These are phyloP conservation scores for Octonoba sinensis DNA, from an alignment of 2,888 invertebrate genomes.

Conservation along the genomic window DNA sequence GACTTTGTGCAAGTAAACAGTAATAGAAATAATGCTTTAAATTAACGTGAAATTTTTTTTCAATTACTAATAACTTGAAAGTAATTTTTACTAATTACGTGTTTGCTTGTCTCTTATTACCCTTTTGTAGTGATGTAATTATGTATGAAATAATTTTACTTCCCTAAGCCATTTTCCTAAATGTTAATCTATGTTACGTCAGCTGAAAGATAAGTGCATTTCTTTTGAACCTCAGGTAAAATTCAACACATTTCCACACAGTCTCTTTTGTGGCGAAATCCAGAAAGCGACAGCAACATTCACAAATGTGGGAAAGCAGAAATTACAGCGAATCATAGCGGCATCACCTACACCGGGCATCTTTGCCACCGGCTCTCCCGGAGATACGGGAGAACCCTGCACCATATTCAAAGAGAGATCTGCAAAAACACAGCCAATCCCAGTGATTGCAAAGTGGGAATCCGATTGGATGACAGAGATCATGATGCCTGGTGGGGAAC, in stretches of 20 bases:
- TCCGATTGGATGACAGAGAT: slow-evolving; percentile 67
- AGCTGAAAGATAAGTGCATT: neutral
- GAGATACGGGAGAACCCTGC: slow-evolving; percentile 35
- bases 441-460: slow-evolving; percentile 59
- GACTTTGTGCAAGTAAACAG: no score
- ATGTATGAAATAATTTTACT: neutral
- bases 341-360: slow-evolving; percentile 81
- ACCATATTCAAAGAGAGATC: slow-evolving; percentile 36
- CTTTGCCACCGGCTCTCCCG: slow-evolving; percentile 74
- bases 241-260: slow-evolving; percentile 78
- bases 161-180: neutral
- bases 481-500: slow-evolving; percentile 66
- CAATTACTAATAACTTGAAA: no score
- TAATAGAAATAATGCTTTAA: no score
- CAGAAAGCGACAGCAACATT: slow-evolving; percentile 79
- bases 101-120: no score
- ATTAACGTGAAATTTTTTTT: no score
- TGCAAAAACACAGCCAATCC: slow-evolving; percentile 35
- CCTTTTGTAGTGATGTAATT: neutral
- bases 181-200: neutral
- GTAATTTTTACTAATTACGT: no score
- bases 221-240: slow-evolving; percentile 75
- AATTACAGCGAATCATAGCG: slow-evolving; percentile 71
- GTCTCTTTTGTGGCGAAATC: slow-evolving; percentile 82
- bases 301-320: slow-evolving; percentile 75